phyloP scores from a whole-genome alignment of 2,888 invertebrate genomes.

The Schizotus pectinicornis region DNA sequence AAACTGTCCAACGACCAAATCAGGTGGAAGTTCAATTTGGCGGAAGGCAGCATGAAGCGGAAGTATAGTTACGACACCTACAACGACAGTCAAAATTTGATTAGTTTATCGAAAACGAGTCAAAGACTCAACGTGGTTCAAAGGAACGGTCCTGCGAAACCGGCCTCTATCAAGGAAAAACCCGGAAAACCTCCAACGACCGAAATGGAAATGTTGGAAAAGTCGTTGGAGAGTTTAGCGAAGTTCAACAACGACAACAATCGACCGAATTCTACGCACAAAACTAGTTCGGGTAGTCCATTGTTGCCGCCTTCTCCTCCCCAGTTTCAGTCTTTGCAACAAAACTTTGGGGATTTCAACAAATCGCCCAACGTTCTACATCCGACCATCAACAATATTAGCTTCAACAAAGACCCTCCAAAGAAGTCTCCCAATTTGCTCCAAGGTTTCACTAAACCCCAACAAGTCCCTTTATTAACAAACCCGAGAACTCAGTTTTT shows the following conservation, averaged over 20 bases:
- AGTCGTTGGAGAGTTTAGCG: conserved; percentile 46
- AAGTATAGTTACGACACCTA: conserved; percentile 47
- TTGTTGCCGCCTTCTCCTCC: conserved; percentile 47
- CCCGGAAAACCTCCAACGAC: conserved; percentile 10
- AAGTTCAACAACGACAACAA: conserved; percentile 33
- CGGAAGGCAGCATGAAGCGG: conserved; percentile 50
- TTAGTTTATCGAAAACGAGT: conserved; percentile 38
- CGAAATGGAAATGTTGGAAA: conserved; percentile 49
- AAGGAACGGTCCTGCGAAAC: conserved; percentile 17
- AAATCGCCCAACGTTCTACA: conserved; percentile 47
- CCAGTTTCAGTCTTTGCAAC: conserved; percentile 53
- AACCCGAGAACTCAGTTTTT: conserved; percentile 47
- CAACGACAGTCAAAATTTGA: conserved; percentile 35
- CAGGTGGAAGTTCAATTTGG: conserved; percentile 53
- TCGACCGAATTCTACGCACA: conserved; percentile 33
- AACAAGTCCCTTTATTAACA: conserved; percentile 46
- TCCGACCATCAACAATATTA: conserved; percentile 56
- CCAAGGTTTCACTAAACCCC: conserved; percentile 36
- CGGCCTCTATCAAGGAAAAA: conserved; percentile 17
- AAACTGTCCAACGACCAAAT: conserved; percentile 42
- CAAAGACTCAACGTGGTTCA: conserved; percentile 41
- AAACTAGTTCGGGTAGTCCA: conserved; percentile 26
- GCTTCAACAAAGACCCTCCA: conserved; percentile 47
- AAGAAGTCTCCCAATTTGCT: conserved; percentile 50
- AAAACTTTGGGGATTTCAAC: conserved; percentile 38